Evolutionary conservation across 2,113 vertebrate genomes (phyloP), one percentile per base, ranked within the genome.

Genomic region (Dipodomys spectabilis): DNA sequence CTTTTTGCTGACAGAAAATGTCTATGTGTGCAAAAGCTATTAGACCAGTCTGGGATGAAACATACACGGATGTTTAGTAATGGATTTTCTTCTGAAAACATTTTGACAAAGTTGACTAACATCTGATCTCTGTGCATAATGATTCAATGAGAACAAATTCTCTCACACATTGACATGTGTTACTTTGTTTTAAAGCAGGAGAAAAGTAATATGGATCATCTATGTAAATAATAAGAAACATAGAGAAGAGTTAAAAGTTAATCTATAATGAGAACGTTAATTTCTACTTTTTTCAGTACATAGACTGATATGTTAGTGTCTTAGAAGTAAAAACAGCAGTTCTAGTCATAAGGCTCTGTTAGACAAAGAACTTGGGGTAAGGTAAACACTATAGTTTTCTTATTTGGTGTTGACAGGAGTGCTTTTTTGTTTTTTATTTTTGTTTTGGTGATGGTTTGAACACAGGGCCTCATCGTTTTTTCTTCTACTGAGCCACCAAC

Each of bases 61-160:
- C n/a, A 67, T 27, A 78, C 62, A 72, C 62, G 80, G 80, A 82
- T 90, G 28, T 45, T 93, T 77, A 79, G n/a, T n/a, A 64, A 72
- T 62, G 23, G 65, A 23, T 90, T 92, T 88, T 15, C 60, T 95
- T 92, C 9, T 30, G 27, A 92, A 93, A 90, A 78, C 4, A 45
- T 15, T 81, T 85, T n/a, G 25, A 45, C 9, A 73, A 73, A 83
- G 2, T 27, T 80, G 19, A 15, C 60, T 32, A 27, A 60, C 44
- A 12, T 72, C 53, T 84, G 82, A 71, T 30, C 57, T 7, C 30
- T 74, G 23, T 92, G 11, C 1, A 35, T 67, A 92, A 89, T 53
- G 30, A 94, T 15, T 71, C 27, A 44, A 30, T 84, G 30, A 75
- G 94, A 90, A 69, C 45, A 23, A 73, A 79, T 78, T 15, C 82